Conservation (phyloP, 1,140 invertebrate species). For the Coptotermes formosanus region DNA sequence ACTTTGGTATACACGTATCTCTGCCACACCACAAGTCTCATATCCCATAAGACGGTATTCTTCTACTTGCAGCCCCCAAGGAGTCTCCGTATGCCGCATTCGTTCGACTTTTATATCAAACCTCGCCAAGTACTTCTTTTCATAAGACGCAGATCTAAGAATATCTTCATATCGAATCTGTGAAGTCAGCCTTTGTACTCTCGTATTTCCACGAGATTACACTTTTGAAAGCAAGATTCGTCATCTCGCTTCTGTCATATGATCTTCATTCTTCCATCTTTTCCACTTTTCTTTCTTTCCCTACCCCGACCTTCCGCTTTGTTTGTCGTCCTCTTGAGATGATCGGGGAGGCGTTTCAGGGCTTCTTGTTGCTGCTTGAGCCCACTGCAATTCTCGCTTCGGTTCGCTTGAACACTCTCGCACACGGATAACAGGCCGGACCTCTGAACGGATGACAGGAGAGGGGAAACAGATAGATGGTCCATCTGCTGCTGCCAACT, state of each 20-base stretch:
- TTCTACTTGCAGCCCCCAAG: too few relatives aligned
- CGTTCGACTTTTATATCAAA: not conserved
- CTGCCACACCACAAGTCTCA: too few relatives aligned
- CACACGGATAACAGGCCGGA: not conserved
- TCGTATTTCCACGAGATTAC: not conserved
- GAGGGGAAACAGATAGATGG: not conserved
- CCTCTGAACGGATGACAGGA: not conserved
- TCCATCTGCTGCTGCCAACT: not conserved
- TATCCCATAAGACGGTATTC: too few relatives aligned
- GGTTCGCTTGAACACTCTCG: not conserved
- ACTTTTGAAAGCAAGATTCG: not conserved
- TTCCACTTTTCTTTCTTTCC: not conserved
- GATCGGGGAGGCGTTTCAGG: not conserved
- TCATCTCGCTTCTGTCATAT: not conserved
- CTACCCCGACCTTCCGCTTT: not conserved
- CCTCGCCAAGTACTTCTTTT: not conserved
- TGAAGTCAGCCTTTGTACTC: not conserved
- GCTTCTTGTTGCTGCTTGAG: not conserved
- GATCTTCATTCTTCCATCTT: not conserved
- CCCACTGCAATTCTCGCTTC: not conserved
- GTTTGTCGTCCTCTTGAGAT: conserved; percentile 1
- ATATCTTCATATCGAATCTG: conserved; percentile 13
- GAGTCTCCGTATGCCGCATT: too few relatives aligned
- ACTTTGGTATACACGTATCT: too few relatives aligned
- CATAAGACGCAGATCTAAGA: not conserved